Evolutionary conservation across 2,888 invertebrate genomes (phyloP).

Genomic region (Elegia similella): DNA sequence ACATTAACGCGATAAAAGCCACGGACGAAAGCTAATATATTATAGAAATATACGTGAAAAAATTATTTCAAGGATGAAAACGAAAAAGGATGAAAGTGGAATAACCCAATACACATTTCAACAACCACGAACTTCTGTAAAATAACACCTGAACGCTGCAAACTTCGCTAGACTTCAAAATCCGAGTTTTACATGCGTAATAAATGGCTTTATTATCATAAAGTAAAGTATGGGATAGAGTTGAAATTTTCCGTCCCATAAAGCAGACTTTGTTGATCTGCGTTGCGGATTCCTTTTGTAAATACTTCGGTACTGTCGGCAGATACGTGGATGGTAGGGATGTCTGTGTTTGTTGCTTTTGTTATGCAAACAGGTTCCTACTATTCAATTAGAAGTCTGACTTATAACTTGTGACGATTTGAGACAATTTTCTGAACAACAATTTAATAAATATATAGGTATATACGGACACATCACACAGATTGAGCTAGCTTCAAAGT

Average conservation of each 20-base stretch:
- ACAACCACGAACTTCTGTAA: neutral
- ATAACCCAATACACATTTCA: neutral
- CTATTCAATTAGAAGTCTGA: neutral
- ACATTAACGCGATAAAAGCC: too few species aligned
- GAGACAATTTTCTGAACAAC: neutral
- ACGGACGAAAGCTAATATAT: too few species aligned
- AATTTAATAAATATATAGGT: too few species aligned
- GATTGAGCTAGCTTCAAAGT: too few species aligned
- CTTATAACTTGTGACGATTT: neutral
- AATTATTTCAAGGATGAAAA: too few species aligned
- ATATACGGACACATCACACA: too few species aligned
- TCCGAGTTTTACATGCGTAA: constrained; percentile 53
- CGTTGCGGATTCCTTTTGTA: constrained; percentile 37
- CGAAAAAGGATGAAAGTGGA: too few species aligned
- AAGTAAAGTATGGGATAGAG: constrained; percentile 50
- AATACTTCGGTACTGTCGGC: constrained; percentile 33
- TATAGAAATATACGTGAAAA: too few species aligned
- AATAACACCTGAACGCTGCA: constrained; percentile 24
- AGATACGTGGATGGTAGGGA: constrained; percentile 17
- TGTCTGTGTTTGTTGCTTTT: neutral
- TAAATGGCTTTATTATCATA: constrained; percentile 63
- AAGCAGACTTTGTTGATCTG: constrained; percentile 56
- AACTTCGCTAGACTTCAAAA: constrained; percentile 26
- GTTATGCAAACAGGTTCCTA: neutral
- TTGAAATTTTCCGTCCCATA: constrained; percentile 59